Conservation (phyloP, 2,797 vertebrate species). For the Perodicticus potto region DNA sequence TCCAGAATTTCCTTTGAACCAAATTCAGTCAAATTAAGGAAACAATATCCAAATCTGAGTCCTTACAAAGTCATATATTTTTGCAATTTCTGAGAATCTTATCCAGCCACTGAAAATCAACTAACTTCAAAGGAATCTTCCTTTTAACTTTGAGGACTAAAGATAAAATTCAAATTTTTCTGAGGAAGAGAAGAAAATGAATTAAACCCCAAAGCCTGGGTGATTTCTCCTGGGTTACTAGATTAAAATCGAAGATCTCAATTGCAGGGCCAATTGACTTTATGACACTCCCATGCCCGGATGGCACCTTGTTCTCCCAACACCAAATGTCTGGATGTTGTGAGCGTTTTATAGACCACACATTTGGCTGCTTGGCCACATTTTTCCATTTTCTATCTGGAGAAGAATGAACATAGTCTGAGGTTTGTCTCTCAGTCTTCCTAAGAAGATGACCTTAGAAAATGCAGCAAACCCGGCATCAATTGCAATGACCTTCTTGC, state of each 20-base stretch:
- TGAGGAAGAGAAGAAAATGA: constrained; percentile 1
- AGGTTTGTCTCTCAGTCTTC: constrained; percentile 75
- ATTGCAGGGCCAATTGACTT: neutral
- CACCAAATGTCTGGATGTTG: constrained; percentile 69
- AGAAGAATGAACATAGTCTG: constrained; percentile 79
- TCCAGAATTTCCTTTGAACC: constrained; percentile 46
- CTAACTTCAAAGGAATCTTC: constrained; percentile 60
- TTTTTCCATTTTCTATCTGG: constrained; percentile 80
- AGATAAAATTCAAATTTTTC: constrained; percentile 42
- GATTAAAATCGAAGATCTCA: constrained; percentile 46
- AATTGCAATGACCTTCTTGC: neutral
- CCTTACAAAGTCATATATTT: constrained; percentile 59
- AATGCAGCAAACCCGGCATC: constrained; percentile 9
- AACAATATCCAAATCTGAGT: constrained; percentile 35
- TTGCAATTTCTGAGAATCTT: constrained; percentile 38
- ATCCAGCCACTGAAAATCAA: constrained; percentile 47
- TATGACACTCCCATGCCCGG: constrained; percentile 37
- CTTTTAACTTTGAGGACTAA: constrained; percentile 44
- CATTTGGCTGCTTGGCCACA: constrained; percentile 66
- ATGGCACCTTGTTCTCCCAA: constrained; percentile 56
- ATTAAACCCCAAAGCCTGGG: neutral
- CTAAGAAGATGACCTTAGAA: constrained; percentile 68
- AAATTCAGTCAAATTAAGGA: constrained; percentile 45
- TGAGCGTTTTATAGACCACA: constrained; percentile 78
- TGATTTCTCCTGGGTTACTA: constrained; percentile 13